Evolutionary conservation across 2,888 invertebrate genomes (phyloP).

Genomic region (Chrysopilus asiliformis): DNA sequence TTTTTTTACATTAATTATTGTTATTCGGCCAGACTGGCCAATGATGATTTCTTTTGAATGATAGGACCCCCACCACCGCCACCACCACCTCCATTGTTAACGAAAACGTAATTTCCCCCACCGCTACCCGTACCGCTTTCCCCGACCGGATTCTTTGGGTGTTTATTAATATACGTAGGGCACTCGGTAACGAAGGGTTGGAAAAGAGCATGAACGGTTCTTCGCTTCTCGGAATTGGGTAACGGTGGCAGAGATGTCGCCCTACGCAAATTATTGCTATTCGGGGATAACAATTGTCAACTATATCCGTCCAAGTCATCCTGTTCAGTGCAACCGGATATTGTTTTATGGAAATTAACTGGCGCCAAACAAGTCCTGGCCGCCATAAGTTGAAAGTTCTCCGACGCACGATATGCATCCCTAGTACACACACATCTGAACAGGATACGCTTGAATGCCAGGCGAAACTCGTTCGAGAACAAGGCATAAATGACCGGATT

Average conservation of each 20-base stretch:
- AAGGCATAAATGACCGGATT: constrained; percentile 91
- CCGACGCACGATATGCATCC: constrained; percentile 34
- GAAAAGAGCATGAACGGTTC: constrained; percentile 1
- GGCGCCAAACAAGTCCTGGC: constrained; percentile 32
- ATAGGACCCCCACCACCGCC: neutral
- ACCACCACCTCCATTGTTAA: neutral
- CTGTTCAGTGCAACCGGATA: constrained; percentile 32
- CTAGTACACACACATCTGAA: constrained; percentile 65
- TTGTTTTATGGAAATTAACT: constrained; percentile 34
- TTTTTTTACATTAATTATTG: too few relatives aligned
- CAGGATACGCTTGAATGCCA: constrained; percentile 85
- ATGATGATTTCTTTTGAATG: too few relatives aligned
- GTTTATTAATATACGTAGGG: neutral
- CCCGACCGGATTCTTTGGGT: too few relatives aligned
- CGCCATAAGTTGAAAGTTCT: constrained; percentile 35
- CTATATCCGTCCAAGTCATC: constrained; percentile 27
- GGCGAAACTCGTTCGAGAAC: constrained; percentile 88
- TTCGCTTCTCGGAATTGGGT: constrained; percentile 1
- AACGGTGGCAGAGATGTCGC: constrained; percentile 22
- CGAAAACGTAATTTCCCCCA: constrained; percentile 2
- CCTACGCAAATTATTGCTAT: constrained; percentile 17
- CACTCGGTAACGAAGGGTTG: constrained; percentile 6
- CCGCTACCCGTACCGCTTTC: constrained; percentile 1
- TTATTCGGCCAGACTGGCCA: too few relatives aligned
- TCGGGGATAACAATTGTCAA: constrained; percentile 28